Base-by-base conservation (phyloP, 2,888 invertebrate genomes). In the Sympetrum striolatum region DNA sequence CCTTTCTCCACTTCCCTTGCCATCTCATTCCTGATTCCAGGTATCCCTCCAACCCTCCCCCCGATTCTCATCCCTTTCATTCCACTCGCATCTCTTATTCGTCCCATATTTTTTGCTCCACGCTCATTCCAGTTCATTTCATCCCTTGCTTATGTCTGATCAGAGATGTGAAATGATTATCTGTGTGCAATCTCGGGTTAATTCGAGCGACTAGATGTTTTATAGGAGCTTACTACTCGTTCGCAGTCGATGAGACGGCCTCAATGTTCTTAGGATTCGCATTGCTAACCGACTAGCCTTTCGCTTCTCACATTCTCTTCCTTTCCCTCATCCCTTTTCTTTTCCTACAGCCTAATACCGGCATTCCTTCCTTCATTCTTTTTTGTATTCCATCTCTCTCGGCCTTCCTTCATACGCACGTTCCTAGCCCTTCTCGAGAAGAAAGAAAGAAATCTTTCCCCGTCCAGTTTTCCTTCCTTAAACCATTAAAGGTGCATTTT, bases 121-220 rank as follows among this genome's bases (percentile, higher is more conserved):
- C 58, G 35, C 35, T 82, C 82, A 53, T 48, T 82, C 82, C 31
- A 31, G 31, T 44, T 48, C 58, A 58, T 58, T 58, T 35, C 58
- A 80, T 80, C 80, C 39, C 80, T 35, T n/a, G 39, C 80, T 80
- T 80, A 37, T 80, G 39, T 48, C 48, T 14, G 73, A 73, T 73
- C 73, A 31, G 73, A 73, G 73, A 73, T 73, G 73, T 73, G 73
- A 73, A 73, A 73, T 73, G 37, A 86, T 86, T 64, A 86, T 86
- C 82, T 82, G 58, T 86, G 37, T 60, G 86, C 35, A 86, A 86
- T 86, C 86, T 86, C 86, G 37, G n/a, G 86, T 86, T 73, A 73
- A 73, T 73, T 73, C 73, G 73, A 73, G 73, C 25, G 73, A 73
- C 73, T 73, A 73, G 73, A 73, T 73, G 73, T 73, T 73, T 73